Conservation (phyloP, 2,113 vertebrate species). For the Salvelinus namaycush region DNA sequence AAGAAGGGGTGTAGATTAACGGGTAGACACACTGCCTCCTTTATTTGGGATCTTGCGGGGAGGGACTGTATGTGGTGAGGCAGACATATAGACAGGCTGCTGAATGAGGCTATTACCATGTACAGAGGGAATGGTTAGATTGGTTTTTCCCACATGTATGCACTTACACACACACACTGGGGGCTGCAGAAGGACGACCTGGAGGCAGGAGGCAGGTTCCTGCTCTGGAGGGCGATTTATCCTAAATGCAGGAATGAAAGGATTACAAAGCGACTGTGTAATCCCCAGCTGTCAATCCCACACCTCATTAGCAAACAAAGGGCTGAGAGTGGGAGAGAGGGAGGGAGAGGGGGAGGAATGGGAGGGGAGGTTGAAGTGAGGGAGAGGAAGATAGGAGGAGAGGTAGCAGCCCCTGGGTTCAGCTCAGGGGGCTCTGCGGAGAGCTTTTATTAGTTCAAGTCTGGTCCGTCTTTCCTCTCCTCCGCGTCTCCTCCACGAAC, state of each 20-base stretch:
- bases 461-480: conserved; percentile 51
- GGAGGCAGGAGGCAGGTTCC: conserved; percentile 10
- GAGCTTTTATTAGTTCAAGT: conserved; percentile 31
- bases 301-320: conserved; percentile 70
- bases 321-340: conserved; percentile 15
- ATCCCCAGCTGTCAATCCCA: conserved; percentile 63
- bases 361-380: conserved; percentile 37
- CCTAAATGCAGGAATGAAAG: conserved; percentile 72
- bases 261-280: conserved; percentile 65
- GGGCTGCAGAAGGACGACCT: conserved; percentile 15
- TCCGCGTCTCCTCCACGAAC: conserved; percentile 26
- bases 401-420: conserved; percentile 25
- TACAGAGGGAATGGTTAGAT: background rate
- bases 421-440: conserved; percentile 40
- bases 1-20: no score
- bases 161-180: background rate
- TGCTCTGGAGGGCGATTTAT: conserved; percentile 52
- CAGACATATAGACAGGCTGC: conserved; percentile 23
- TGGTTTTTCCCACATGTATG: background rate
- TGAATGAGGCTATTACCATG: conserved; percentile 1
- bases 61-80: conserved; percentile 19
- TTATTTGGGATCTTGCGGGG: conserved; percentile 1
- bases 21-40: conserved; percentile 2
- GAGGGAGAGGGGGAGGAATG: conserved; percentile 14
- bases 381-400: conserved; percentile 25